Evolutionary conservation across 1,140 invertebrate genomes (phyloP).

Genomic region (Brachionus rubens): DNA sequence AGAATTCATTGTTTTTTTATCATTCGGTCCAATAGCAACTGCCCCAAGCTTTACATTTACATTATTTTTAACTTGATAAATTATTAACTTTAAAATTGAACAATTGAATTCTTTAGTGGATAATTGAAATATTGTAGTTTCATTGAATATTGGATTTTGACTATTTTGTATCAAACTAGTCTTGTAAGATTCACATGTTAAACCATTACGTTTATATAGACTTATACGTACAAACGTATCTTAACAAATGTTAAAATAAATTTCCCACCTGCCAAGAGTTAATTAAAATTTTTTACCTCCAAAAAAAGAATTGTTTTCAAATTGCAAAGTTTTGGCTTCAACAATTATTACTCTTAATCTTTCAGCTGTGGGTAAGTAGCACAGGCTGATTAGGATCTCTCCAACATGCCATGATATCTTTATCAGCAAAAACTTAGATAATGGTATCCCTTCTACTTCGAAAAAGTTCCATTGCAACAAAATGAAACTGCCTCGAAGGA

Average conservation of each 20-base stretch:
- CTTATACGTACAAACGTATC: neutral
- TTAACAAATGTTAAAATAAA: neutral
- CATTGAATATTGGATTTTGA: neutral
- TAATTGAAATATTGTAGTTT: conserved; percentile 2
- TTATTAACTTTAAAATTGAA: neutral
- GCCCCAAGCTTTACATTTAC: neutral
- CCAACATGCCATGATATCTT: neutral
- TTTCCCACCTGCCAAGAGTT: neutral
- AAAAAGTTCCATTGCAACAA: too few species aligned
- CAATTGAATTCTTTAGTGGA: neutral
- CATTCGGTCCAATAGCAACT: neutral
- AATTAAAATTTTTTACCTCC: neutral
- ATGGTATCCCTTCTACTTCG: too few species aligned
- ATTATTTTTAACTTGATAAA: neutral
- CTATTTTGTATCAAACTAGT: neutral
- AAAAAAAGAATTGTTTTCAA: neutral
- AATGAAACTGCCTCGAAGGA: too few species aligned
- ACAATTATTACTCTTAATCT: neutral
- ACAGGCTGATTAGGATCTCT: conserved; percentile 15
- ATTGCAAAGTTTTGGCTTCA: conserved; percentile 1
- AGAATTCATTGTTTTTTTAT: neutral
- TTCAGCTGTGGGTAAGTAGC: conserved; percentile 22
- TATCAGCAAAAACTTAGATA: too few species aligned
- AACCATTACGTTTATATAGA: neutral
- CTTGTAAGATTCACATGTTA: neutral